These are phyloP conservation scores for Trachythela sp. DNA, from an alignment of 64 coral and sea anemone genomes.

Conservation along the genomic window DNA sequence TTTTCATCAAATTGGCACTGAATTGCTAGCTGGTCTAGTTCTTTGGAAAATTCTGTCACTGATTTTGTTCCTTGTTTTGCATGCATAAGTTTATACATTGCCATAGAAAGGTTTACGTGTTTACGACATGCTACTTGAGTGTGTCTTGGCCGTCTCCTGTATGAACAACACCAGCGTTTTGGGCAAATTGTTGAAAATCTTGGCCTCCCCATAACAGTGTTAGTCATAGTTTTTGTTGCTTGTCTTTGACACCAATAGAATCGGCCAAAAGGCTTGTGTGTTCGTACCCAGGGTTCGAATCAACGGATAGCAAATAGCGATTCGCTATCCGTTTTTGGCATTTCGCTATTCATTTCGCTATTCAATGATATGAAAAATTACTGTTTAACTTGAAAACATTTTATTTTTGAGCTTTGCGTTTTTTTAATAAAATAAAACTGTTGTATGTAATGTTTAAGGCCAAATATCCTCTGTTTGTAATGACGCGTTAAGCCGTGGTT, in stretches of 20 bases:
- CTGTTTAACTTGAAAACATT: too few relatives aligned
- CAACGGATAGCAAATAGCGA: too few relatives aligned
- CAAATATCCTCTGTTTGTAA: too few relatives aligned
- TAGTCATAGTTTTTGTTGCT: background rate
- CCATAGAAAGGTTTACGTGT: conserved; percentile 25
- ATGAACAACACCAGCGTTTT: background rate
- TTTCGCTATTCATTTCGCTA: too few relatives aligned
- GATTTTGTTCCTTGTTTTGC: background rate
- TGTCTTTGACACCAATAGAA: conserved; percentile 11
- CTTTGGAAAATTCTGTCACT: background rate
- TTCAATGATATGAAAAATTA: too few relatives aligned
- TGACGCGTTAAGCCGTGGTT: too few relatives aligned
- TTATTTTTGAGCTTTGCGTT: too few relatives aligned
- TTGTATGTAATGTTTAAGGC: too few relatives aligned
- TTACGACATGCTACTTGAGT: background rate
- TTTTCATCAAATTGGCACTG: conserved; percentile 28
- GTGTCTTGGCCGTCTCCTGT: background rate
- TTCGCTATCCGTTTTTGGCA: too few relatives aligned
- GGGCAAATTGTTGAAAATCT: background rate
- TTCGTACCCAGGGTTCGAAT: too few relatives aligned
- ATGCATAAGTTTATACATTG: conserved; percentile 28
- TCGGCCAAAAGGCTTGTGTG: conserved; percentile 11
- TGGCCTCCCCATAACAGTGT: conserved; percentile 13
- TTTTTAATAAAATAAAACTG: too few relatives aligned
- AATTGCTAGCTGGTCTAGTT: background rate